Conservation (phyloP, 1,140 invertebrate genomes). For the Meloidogyne floridensis region DNA sequence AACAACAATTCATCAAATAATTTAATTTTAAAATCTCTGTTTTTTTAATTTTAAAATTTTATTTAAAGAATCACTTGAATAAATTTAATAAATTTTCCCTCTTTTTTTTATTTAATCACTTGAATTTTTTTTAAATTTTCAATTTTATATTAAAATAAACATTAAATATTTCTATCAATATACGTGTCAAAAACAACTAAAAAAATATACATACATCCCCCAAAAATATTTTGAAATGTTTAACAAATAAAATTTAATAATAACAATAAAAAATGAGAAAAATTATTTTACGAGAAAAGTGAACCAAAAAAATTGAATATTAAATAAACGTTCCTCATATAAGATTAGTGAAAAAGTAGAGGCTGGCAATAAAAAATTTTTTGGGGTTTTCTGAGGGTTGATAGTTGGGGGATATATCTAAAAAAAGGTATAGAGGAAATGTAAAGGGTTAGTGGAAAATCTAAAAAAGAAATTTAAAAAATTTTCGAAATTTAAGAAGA, state of each 20-base stretch:
- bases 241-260: neutral
- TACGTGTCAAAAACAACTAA: neutral
- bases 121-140: neutral
- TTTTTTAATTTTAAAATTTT: neutral
- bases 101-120: neutral
- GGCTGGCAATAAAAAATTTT: too few species aligned
- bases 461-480: too few species aligned
- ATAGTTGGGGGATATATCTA: too few species aligned
- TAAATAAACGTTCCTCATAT: neutral
- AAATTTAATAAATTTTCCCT: neutral
- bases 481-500: too few species aligned
- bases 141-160: too few species aligned
- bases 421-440: too few species aligned
- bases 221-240: neutral
- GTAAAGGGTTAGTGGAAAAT: too few species aligned
- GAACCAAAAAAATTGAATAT: neutral
- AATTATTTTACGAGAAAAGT: neutral
- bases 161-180: too few species aligned
- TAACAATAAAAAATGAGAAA: neutral
- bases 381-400: too few species aligned
- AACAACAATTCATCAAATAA: too few species aligned
- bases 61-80: neutral
- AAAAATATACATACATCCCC: neutral
- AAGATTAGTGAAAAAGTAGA: too few species aligned
- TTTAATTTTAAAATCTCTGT: too few species aligned